Evolutionary conservation across 2,113 vertebrate species (phyloP), one percentile per base, ranked within the genome.

Genomic region (Sylvicapra grimmia): DNA sequence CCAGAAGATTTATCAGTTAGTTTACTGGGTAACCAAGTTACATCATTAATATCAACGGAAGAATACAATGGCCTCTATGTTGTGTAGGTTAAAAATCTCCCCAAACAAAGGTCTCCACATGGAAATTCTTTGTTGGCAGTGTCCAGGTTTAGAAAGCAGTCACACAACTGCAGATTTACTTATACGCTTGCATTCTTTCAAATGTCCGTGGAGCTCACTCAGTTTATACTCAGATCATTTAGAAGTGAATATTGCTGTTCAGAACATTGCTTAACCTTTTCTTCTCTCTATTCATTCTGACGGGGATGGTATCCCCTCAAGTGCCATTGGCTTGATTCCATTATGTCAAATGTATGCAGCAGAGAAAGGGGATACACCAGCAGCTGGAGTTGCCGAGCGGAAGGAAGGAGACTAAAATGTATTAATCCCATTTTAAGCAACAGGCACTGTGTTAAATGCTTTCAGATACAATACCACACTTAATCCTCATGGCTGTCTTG

Each of bases 351-450:
- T 97, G 92, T 97, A 96, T 92, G 96, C 86, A 49, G 91, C 65
- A 47, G 96, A 93, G 98, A 98, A 98, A 98, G 97, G 95, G 72
- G 97, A 97, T 97, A 98, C 36, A 89, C 84, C 92, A 93, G 97
- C 98, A 97, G 97, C 97, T 97, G 98, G 97, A 82, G 96, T 49
- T 80, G 79, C 96, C 15, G 92, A 97, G 92, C 97, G 98, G 98
- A 98, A 98, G 98, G 98, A 98, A 98, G 97, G 96, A 90, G 96
- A 79, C 92, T 93, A 86, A 96, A 97, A 89, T 40, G 40, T 82
- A 98, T 93, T 98, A 98, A 98, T 98, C 97, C 98, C 97, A 96
- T 97, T 97, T 85, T 36, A 97, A 96, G 92, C 90, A 94, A 63
- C 95, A 96, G 97, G 96, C 98, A 89, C 89, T 84, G 93, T 97